These are phyloP conservation scores for Xiphorhynchus erythropygius DNA, from an alignment of 2,797 vertebrate species.

Conservation along the genomic window DNA sequence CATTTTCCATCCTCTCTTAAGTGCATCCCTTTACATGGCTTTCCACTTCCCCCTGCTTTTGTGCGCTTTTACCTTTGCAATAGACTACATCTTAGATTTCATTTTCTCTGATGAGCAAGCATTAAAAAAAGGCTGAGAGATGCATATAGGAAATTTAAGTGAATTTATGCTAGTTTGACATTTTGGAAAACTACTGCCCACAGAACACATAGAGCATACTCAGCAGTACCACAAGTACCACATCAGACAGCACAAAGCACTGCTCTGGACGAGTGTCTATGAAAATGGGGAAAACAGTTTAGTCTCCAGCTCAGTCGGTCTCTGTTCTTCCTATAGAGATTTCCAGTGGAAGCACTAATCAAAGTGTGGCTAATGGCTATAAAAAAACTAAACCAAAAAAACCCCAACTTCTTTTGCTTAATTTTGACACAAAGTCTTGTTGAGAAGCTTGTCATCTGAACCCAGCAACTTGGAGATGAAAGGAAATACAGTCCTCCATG, in stretches of 20 bases:
- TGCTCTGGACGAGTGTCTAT: background rate
- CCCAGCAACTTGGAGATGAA: background rate
- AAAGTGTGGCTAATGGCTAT: background rate
- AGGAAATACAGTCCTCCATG: rapidly evolving
- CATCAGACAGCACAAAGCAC: rapidly evolving
- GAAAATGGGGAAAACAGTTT: background rate
- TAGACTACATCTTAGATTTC: background rate
- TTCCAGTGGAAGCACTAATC: background rate
- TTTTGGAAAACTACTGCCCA: background rate
- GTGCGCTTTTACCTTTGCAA: background rate
- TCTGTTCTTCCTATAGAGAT: background rate
- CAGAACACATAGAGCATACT: background rate
- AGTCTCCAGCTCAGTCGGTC: background rate
- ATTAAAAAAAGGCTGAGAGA: constrained; percentile 4
- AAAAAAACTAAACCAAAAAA: background rate
- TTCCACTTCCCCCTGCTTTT: background rate
- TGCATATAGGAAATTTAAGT: background rate
- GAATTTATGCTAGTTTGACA: background rate
- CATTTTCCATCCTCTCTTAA: constrained; percentile 11
- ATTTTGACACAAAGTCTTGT: background rate
- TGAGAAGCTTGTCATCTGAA: background rate
- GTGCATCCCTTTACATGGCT: background rate
- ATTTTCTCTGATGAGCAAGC: background rate
- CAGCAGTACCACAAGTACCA: background rate
- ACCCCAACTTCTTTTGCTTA: background rate